Conservation (phyloP, 2,888 invertebrate species). For the Macrophya alboannulata region DNA sequence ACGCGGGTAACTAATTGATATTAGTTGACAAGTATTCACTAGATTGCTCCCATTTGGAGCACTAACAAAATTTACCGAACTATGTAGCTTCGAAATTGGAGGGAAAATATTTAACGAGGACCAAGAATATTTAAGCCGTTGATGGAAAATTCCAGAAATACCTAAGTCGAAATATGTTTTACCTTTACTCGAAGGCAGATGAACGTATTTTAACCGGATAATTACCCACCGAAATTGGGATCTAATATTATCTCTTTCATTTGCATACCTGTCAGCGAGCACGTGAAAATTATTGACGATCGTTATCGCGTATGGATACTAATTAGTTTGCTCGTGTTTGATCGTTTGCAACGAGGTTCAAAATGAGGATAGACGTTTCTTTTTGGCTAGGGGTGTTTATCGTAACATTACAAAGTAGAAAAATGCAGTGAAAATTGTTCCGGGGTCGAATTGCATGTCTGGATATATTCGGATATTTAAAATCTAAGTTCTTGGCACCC, state of each 20-base stretch:
- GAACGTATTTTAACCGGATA: not conserved
- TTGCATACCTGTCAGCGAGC: too few relatives aligned
- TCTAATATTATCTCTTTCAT: not conserved
- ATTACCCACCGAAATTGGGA: not conserved
- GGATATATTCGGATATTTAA: not conserved
- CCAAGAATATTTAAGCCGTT: not conserved
- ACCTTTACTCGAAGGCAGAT: not conserved
- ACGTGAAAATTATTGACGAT: too few relatives aligned
- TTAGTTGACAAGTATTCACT: slow-evolving; percentile 41
- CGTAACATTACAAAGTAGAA: too few relatives aligned
- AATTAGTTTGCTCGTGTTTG: too few relatives aligned
- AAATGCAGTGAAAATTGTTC: too few relatives aligned
- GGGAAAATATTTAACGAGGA: not conserved
- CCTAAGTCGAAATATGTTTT: not conserved
- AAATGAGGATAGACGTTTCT: not conserved
- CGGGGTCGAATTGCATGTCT: too few relatives aligned
- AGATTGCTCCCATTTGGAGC: not conserved
- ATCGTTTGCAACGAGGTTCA: not conserved
- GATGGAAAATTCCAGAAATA: slow-evolving; percentile 9
- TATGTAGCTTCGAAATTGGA: slow-evolving; percentile 10
- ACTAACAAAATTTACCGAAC: slow-evolving; percentile 43
- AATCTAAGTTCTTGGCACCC: not conserved
- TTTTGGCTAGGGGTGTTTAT: too few relatives aligned
- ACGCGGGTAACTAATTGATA: slow-evolving; percentile 32
- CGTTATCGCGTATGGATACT: too few relatives aligned